Base-by-base conservation (phyloP, 1,140 invertebrate species). In the Chymomyza costata region DNA sequence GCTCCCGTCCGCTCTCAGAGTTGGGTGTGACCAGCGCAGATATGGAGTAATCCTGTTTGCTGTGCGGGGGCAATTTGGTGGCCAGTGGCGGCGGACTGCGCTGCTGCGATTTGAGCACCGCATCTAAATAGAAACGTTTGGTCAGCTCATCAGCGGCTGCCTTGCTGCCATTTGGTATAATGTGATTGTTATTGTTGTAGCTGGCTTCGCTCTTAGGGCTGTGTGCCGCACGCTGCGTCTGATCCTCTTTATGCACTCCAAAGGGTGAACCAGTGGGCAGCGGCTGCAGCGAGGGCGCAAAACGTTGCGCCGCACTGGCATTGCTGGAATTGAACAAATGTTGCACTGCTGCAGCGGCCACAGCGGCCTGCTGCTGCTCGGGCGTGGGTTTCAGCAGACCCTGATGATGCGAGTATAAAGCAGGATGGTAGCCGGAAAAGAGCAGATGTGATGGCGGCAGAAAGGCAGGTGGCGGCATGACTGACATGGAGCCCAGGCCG, bases 71-170 rank as follows among this genome's bases (percentile, higher is more conserved):
- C 37, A 83, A 45, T 13, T 80, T 80, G 0, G 76, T 82, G 6
- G 59, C 71, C 50, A 59, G 32, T 10, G 63, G 31, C 1, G 83
- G 73, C 1, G 80, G 65, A 34, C 60, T 78, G 15, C 65, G 67
- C 19, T 66, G 87, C 81, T 92, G 91, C 1, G 90, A 91, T 59
- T 93, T 91, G 10, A 93, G 82, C 15, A 93, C 90, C 2, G 90
- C 91, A 61, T 93, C 92, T 52, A 92, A 86, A 69, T 92, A 92
- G 73, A 92, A 91, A 32, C 92, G 85, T 55, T 93, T 93, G 6
- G 89, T 88, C 44, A 89, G 89, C 3, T 88, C 87, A 47, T 91
- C 90, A 0, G 89, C 83, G 17, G 57, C 38, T 3, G 56, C 44
- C 19, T 78, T 70, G 15, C 65, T 65, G 49, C 80, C 82, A 35